Percentiles rank a stretch among this genome's conserved stretches.
phyloP scores from a whole-genome alignment of 2,888 invertebrate species.

The Agriopis aurantiaria region DNA sequence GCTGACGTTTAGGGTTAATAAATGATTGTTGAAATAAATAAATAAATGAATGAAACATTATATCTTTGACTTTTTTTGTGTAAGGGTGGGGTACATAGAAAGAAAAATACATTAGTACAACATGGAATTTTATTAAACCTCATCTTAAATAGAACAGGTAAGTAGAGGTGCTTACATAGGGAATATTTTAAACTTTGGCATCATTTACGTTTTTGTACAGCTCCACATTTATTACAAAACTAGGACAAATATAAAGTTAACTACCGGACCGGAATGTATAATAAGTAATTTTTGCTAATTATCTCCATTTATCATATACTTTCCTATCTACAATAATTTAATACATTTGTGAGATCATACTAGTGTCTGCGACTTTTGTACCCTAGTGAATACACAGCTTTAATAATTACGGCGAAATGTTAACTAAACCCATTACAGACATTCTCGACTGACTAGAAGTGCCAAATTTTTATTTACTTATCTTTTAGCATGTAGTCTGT shows the following conservation, averaged over 20 bases:
- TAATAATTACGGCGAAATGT: neutral
- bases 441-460: too few relatives aligned
- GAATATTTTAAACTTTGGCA: constrained; percentile 22
- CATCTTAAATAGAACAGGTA: constrained; percentile 15
- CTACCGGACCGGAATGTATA: neutral
- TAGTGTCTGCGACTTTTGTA: neutral
- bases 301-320: neutral
- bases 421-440: too few relatives aligned
- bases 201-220: neutral
- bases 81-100: neutral
- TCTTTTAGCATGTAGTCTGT: too few relatives aligned
- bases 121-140: constrained; percentile 27
- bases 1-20: constrained; percentile 10
- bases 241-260: neutral
- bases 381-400: neutral
- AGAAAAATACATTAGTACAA: neutral
- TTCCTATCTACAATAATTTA: constrained; percentile 3
- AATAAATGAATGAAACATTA: neutral
- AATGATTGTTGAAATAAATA: constrained; percentile 19
- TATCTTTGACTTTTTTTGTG: neutral
- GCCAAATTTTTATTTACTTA: too few relatives aligned
- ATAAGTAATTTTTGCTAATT: neutral
- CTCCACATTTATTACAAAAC: neutral
- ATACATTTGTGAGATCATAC: constrained; percentile 1
- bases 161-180: constrained; percentile 7